Evolutionary conservation across 2,797 vertebrate species (phyloP).

Genomic region (Coregonus sp.): DNA sequence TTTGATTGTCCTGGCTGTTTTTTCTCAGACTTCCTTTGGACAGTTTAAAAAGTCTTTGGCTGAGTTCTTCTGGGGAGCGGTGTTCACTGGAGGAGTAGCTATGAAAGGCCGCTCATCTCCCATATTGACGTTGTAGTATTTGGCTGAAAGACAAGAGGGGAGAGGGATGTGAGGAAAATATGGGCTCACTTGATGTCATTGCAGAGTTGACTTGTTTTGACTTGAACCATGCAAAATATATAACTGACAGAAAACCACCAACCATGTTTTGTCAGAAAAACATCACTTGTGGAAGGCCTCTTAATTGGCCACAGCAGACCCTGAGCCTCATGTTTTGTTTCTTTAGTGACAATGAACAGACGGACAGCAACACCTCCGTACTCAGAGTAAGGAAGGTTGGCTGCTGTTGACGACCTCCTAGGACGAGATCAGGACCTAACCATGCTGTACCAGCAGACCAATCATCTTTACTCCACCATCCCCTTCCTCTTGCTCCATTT

Average conservation of each 20-base stretch:
- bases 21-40: slow-evolving; percentile 57
- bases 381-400: neutral
- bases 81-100: slow-evolving; percentile 46
- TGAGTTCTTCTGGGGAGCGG: slow-evolving; percentile 73
- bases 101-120: slow-evolving; percentile 74
- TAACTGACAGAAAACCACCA: neutral
- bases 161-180: neutral
- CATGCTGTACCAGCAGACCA: neutral
- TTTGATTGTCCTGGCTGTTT: neutral
- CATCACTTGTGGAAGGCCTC: neutral
- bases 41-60: slow-evolving; percentile 86
- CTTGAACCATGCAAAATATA: neutral
- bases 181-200: neutral
- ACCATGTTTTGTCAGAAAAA: neutral
- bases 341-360: slow-evolving; percentile 43
- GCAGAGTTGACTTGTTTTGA: neutral
- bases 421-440: neutral
- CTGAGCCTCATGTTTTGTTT: slow-evolving; percentile 24
- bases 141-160: slow-evolving; percentile 72
- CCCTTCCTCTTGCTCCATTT: too few species aligned
- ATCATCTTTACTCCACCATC: slow-evolving; percentile 7
- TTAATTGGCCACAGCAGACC: neutral
- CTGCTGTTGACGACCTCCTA: neutral
- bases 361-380: slow-evolving; percentile 11
- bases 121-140: slow-evolving; percentile 85